Evolutionary conservation across 1,140 invertebrate genomes (phyloP), one percentile per base, ranked within the genome.

Genomic region (Antheraea mylitta): DNA sequence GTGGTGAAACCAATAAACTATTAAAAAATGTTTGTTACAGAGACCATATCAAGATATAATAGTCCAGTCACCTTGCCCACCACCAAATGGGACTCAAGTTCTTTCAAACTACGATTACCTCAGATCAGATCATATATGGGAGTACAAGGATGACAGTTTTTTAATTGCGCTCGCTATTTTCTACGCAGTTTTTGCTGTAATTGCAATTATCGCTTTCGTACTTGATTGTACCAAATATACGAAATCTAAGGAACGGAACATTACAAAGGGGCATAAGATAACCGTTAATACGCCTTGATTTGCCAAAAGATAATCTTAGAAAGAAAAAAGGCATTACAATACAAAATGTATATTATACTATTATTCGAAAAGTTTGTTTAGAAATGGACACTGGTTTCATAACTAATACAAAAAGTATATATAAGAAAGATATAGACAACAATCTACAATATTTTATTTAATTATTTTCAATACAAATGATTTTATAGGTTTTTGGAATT

Each of bases 31-130:
- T 30, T 42, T 42, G 11, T 85, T 85, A 45, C 81, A 97, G 94
- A 94, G 96, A 42, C 96, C 96, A 78, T 94, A 95, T 71, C 95
- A 96, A 83, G 96, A 97, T 79, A 97, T 97, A 48, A 97, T 97
- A 76, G 95, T 97, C 19, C 96, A 96, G 81, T 94, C 95, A 18
- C 94, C 95, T 4, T 97, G 96, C 82, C 96, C 96, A 13, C 93
- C 94, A 5, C 95, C 95, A 0, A 96, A 97, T 78, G 96, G 96
- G n/a, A 94, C 94, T 5, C 93, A 96, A 80, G 94, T 96, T 16
- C 87, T 97, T 42, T 85, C 91, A 36, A 95, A 94, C 81, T 94
- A 87, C 79, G 93, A 92, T 58, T 93, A 94, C 74, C 79, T 94
- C 37, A 85, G 79, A 16, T 83, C 74, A 48, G 85, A 89, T 68